Evolutionary conservation across 2,113 vertebrate genomes (phyloP), one percentile per base, ranked within the genome.

Genomic region (Pituophis catenifer): DNA sequence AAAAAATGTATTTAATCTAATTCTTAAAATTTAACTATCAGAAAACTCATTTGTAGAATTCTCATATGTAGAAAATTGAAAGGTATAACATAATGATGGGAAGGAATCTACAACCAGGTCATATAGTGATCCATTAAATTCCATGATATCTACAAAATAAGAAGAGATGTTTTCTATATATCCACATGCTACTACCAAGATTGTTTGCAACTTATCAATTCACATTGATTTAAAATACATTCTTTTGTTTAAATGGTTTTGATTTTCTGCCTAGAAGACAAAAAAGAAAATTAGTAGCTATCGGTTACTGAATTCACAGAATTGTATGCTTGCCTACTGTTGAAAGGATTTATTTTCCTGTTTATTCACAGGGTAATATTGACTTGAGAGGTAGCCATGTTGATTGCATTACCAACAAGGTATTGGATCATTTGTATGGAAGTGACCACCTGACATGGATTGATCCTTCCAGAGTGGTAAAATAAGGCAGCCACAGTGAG

Each of bases 221-320:
- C 93, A 96, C 92, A 96, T 92, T 96, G 97, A 97, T 97, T 97
- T 97, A 96, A 97, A 97, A 95, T 23, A 92, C 95, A 97, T 97
- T 96, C 94, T 98, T 98, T 97, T 95, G 94, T 96, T 97, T 97
- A 97, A 98, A 97, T 95, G 96, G 95, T 87, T 98, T 98, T 98
- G 97, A 98, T 97, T 98, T 98, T 97, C 96, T 98, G 97, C 95
- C 97, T 94, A 93, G 92, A 97, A 97, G 96, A 97, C 95, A 96
- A 97, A 98, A 97, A 96, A 96, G 93, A 96, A 96, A 96, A 96
- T 96, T 96, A 97, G 96, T 97, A 96, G 94, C 94, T 93, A 96
- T 97, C 4, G 8, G 81, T 97, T 97, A 96, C 86, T 90, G 95
- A 97, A 94, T 97, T 97, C 97, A 97, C 96, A 95, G 95, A 97